Base-by-base conservation (phyloP, 1,140 invertebrate species). In the Drosophila pseudoobscura region DNA sequence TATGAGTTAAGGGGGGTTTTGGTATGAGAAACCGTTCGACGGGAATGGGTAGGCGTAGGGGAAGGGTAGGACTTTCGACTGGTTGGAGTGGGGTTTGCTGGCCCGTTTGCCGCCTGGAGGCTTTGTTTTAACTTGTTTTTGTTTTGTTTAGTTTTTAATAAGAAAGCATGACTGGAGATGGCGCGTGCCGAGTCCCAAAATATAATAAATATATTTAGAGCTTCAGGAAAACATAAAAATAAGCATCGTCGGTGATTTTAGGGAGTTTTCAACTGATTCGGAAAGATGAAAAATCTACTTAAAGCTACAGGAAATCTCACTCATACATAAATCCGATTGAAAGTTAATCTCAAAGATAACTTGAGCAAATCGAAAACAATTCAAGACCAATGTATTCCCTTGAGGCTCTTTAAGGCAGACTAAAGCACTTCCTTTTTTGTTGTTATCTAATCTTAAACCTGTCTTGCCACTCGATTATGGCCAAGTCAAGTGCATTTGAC, bases 401-500 rank as follows among this genome's bases (percentile, higher is more conserved):
- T 17, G 20, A 62, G 20, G 0, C 44, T 15, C 29, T 62, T 39
- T 47, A 15, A 29, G 0, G 6, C 17, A 26, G 31, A 11, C 11
- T 24, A 29, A 22, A 15, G 24, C 15, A 31, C 52, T 49, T 22
- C 4, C 46, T 2, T 49, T 13, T 8, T 52, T 35, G n/a, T 13
- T 9, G 26, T 43, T 73, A 52, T 64, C 71, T 57, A 57, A 45
- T 74, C 69, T 49, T 29, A 8, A 52, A 44, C 1, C 15, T 62
- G 24, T 50, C 11, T 35, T 44, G 49, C 24, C 60, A 72, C 47
- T 60, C 56, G 52, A 74, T 75, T 75, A 70, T 69, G 66, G 66
- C 24, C 66, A 69, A 70, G 66, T 75, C 72, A 52, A 57, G 65
- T 87, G 82, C 84, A 84, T 63, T 49, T 88, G 84, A 88, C 83